Percentiles rank a stretch among this genome's conserved stretches.
Evolutionary conservation across 2,888 invertebrate genomes (phyloP).

Genomic region (Orthosia cruda): DNA sequence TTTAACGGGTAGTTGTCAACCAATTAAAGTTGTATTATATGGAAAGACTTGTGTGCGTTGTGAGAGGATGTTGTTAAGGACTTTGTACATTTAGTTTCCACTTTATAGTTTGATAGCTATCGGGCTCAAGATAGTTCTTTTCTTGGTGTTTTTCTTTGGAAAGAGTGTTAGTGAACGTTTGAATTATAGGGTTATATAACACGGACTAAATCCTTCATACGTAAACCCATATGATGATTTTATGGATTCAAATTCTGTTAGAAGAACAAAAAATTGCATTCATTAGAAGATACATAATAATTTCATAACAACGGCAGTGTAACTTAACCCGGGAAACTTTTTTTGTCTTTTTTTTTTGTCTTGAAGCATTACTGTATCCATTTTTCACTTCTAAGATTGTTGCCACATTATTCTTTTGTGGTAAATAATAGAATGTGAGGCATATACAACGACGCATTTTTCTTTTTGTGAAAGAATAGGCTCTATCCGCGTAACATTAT

Average conservation of each 20-base stretch:
- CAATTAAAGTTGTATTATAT: conserved; percentile 76
- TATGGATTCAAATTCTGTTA: no score
- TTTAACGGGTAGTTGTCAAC: conserved; percentile 52
- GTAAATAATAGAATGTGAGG: no score
- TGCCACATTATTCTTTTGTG: no score
- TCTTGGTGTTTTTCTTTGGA: not conserved
- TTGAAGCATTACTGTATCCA: no score
- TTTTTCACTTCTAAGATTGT: no score
- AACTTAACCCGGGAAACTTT: no score
- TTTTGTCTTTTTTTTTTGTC: no score
- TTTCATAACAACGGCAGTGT: not conserved
- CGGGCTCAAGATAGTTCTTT: conserved; percentile 12
- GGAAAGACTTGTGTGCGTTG: conserved; percentile 63
- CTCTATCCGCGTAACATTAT: not conserved
- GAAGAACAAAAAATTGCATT: no score
- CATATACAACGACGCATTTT: no score
- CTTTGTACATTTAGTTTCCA: conserved; percentile 52
- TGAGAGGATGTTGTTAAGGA: conserved; percentile 51
- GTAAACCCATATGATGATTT: no score
- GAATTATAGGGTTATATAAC: not conserved
- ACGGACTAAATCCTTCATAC: no score
- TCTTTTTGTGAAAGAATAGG: no score
- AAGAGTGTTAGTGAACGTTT: not conserved
- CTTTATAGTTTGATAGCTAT: conserved; percentile 31
- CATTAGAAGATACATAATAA: not conserved